Evolutionary conservation across 1,140 invertebrate genomes (phyloP), one percentile per base, ranked within the genome.

Genomic region (Scaptomyza montana): DNA sequence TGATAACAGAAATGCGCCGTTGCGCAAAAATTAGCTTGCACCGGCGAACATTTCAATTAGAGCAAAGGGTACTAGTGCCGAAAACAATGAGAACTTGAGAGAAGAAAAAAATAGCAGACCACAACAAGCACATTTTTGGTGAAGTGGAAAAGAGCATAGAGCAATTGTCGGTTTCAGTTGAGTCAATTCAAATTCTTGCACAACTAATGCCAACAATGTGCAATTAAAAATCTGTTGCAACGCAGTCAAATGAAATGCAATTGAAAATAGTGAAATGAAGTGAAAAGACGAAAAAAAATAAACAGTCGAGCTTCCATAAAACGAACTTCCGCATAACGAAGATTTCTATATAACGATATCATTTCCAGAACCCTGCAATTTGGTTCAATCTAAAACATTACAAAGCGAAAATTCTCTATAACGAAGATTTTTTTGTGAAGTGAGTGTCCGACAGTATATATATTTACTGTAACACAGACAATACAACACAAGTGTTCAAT

Each of bases 1-100:
- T 74, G 72, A 78, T 82, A 82, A 82, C 61, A 57, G 61, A 67
- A 74, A 64, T 62, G 59, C 63, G 63, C 41, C 62, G 45, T 55
- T 75, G 63, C 19, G 55, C 60, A 71, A 67, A 84, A 84, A 86
- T 86, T 86, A 74, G 86, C 64, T 69, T 86, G 63, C 66, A 72
- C 49, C 63, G 50, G 39, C 61, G 70, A 86, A 81, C 81, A 75
- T 78, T 86, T 80, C 74, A 86, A 86, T 86, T 86, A 86, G 78
- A 72, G 53, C 13, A 45, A 57, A 66, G 49, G 16, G 16, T 25
- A 25, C 21, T 25, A 16, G 16, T 21, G 16, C 9, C 16, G n/a
- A 76, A 55, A 74, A 45, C 16, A 64, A 46, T 4, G 12, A 19
- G 13, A 30, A 33, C 3, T 33, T 25, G 21, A 25, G 3, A 4